These are phyloP conservation scores for Halictus ligatus DNA, from an alignment of 2,888 invertebrate genomes.

Conservation along the genomic window DNA sequence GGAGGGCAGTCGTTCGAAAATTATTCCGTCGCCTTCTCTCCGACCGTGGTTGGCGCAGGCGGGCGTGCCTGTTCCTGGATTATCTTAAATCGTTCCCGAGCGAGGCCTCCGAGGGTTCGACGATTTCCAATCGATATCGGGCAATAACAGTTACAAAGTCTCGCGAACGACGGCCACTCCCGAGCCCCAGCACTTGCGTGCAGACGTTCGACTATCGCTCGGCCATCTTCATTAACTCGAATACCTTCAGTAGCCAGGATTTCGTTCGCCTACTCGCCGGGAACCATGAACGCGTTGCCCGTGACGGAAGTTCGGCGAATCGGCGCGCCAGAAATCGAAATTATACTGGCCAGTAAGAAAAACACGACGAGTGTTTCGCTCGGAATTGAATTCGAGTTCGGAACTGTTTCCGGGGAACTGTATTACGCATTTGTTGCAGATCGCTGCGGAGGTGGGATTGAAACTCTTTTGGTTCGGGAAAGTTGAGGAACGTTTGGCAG, in stretches of 20 bases:
- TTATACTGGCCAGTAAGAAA: neutral
- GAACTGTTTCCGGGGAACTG: neutral
- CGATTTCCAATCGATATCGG: conserved; percentile 55
- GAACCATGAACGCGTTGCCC: conserved; percentile 6
- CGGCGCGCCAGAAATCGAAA: neutral
- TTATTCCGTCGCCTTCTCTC: conserved; percentile 38
- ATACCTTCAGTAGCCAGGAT: conserved; percentile 10
- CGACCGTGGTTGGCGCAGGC: neutral
- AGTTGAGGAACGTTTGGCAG: neutral
- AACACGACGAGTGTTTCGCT: neutral
- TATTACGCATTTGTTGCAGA: neutral
- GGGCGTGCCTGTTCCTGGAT: conserved; percentile 8
- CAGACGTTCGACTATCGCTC: conserved; percentile 10
- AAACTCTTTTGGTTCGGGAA: neutral
- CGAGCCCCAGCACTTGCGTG: conserved; percentile 6
- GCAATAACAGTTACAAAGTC: conserved; percentile 58
- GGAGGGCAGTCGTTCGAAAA: conserved; percentile 34
- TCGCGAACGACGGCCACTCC: conserved; percentile 35
- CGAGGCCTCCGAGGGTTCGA: conserved; percentile 1
- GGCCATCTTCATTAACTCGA: conserved; percentile 57
- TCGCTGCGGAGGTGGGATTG: neutral
- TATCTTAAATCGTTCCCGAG: conserved; percentile 45
- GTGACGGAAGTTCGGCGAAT: conserved; percentile 10
- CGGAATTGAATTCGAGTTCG: neutral
- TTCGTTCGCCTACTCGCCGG: neutral